phyloP scores from a whole-genome alignment of 2,113 vertebrate genomes.

The Ceyx cyanopectus region DNA sequence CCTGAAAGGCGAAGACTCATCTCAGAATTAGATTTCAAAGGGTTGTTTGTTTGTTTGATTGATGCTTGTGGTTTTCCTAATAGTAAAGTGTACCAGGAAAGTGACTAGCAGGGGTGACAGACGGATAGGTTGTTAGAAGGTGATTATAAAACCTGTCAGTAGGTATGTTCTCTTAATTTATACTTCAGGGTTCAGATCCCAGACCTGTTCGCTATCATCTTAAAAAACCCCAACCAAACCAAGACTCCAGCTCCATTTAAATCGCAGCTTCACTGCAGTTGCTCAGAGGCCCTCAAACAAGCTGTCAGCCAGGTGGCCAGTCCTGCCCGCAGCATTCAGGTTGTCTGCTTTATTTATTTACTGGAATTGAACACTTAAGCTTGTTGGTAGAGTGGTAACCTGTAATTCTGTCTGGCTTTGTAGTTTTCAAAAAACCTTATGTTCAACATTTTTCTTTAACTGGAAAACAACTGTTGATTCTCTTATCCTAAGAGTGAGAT shows the following conservation, averaged over 20 bases:
- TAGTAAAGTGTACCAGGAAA: neutral
- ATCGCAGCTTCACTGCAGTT: constrained; percentile 62
- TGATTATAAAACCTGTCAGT: neutral
- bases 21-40: neutral
- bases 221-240: too few relatives aligned
- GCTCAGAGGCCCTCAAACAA: constrained; percentile 57
- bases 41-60: neutral
- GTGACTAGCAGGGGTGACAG: neutral
- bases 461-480: neutral
- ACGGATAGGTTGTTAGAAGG: neutral
- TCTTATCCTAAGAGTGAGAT: neutral
- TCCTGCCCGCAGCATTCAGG: constrained; percentile 59
- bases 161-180: neutral
- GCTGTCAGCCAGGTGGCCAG: constrained; percentile 71
- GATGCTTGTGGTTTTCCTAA: neutral
- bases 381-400: constrained; percentile 44
- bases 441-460: constrained; percentile 39
- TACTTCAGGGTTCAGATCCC: neutral
- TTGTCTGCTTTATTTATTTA: constrained; percentile 67
- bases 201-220: neutral
- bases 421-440: constrained; percentile 34
- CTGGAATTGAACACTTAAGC: constrained; percentile 45
- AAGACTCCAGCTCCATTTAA: constrained; percentile 25
- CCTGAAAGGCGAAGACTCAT: neutral
- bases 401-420: constrained; percentile 53